Evolutionary conservation across 1,140 invertebrate genomes (phyloP).

Genomic region (Sipha flava): DNA sequence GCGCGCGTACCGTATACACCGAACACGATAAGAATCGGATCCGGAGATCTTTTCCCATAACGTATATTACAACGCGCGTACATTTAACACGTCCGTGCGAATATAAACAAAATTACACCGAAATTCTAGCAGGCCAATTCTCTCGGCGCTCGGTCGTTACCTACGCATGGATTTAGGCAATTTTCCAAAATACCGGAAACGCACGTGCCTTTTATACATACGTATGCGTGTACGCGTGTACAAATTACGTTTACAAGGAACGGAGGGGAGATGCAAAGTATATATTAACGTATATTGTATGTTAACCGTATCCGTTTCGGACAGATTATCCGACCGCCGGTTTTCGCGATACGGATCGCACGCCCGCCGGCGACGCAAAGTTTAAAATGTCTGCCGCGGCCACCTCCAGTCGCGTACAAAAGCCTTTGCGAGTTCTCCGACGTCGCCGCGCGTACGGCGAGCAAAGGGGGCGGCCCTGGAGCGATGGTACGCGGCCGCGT

Average conservation of each 20-base stretch:
- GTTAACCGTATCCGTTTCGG: background rate
- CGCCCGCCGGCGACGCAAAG: background rate
- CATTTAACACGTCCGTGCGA: background rate
- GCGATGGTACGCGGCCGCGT: background rate
- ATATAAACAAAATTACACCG: background rate
- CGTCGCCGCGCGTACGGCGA: background rate
- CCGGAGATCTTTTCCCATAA: background rate
- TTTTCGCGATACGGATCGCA: background rate
- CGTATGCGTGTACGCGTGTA: too few species aligned
- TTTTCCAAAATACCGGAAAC: slow-evolving; percentile 10
- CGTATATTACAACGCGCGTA: background rate
- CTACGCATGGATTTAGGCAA: background rate
- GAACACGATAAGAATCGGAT: too few species aligned
- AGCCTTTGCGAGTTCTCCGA: background rate
- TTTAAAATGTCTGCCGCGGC: background rate
- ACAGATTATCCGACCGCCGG: slow-evolving; percentile 8
- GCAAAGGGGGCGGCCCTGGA: background rate
- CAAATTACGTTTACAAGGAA: too few species aligned
- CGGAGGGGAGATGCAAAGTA: too few species aligned
- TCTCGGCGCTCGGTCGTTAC: background rate
- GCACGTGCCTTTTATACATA: background rate
- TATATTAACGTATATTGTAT: too few species aligned
- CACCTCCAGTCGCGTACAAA: too few species aligned
- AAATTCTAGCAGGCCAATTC: background rate
- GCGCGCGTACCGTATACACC: too few species aligned